Percentiles rank a stretch among this genome's conserved stretches.
Evolutionary conservation across 2,797 vertebrate species (phyloP).

Genomic region (Denticeps clupeoides): DNA sequence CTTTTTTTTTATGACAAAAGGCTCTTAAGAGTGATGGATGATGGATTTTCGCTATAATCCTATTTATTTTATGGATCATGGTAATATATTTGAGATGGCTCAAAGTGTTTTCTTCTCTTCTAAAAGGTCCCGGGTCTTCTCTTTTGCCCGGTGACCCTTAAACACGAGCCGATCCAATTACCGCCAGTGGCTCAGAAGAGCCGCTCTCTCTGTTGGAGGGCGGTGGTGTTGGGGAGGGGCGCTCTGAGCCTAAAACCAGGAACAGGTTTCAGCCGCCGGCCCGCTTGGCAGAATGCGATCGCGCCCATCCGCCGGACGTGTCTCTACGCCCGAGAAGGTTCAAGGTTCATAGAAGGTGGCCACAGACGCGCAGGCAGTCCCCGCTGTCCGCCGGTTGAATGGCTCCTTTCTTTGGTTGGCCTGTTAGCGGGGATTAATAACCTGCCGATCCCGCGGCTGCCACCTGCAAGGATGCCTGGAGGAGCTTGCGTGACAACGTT

Average conservation of each 20-base stretch:
- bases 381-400: constrained; percentile 12
- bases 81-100: too few relatives aligned
- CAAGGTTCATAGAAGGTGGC: too few relatives aligned
- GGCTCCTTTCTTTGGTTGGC: constrained; percentile 19
- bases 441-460: constrained; percentile 11
- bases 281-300: too few relatives aligned
- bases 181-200: too few relatives aligned
- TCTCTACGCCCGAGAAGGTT: too few relatives aligned
- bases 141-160: constrained; percentile 43
- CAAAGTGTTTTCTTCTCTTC: too few relatives aligned
- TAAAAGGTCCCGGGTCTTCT: constrained; percentile 38
- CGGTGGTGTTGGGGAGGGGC: constrained; percentile 1
- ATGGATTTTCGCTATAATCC: too few relatives aligned
- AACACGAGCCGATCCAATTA: constrained; percentile 45
- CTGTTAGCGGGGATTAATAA: constrained; percentile 28
- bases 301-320: too few relatives aligned
- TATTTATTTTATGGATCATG: too few relatives aligned
- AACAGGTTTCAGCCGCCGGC: too few relatives aligned
- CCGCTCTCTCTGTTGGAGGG: background rate
- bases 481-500: constrained; percentile 5
- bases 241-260: background rate
- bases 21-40: too few relatives aligned
- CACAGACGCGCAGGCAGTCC: constrained; percentile 10
- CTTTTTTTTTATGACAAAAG: too few relatives aligned
- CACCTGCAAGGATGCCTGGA: constrained; percentile 7